Evolutionary conservation across 2,797 vertebrate genomes (phyloP), one percentile per base, ranked within the genome.

Genomic region (Danio kyathit): DNA sequence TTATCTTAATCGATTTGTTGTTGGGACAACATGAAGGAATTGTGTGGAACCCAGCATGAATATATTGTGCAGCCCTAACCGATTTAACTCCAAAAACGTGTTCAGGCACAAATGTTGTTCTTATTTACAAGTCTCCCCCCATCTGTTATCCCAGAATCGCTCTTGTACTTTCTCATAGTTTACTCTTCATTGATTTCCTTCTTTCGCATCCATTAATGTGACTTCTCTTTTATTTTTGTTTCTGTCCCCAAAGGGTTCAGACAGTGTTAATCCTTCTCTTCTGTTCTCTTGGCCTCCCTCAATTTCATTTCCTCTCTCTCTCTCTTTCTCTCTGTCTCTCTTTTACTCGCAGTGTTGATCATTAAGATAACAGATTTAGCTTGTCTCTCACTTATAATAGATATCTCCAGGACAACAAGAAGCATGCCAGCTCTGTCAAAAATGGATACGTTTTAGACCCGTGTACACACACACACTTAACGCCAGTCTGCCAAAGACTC

Each of bases 291-390:
- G 4, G 48, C 60, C 14, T 67, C 60, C 12, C 21, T 69, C 43
- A 17, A 9, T 73, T 56, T 72, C 48, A 56, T 29, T 71, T 40
- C 29, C 56, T 48, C 77, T 59, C 48, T 38, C 49, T 59, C 49
- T 40, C 66, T 46, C 21, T n/a, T 67, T 60, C 61, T 74, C 51
- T 14, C 41, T 29, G 64, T 17, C 59, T 48, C 59, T 17, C 63
- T 52, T 66, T 48, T 13, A 61, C 71, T 57, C 46, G 40, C 74
- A 69, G 29, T 67, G 16, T 44, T 71, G 74, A 56, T 89, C 88
- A 91, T 90, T 86, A 88, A 84, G 83, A 57, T 16, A 74, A 79
- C 49, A 79, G 82, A 91, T 89, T 89, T 89, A 80, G 79, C 81
- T 77, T 29, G 76, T 85, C 77, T 85, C 60, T 82, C 52, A 82